Percentiles rank a stretch among this genome's conserved stretches.
These are phyloP conservation scores for Anser brachyrhynchus DNA, from an alignment of 2,113 vertebrate genomes.

Conservation along the genomic window DNA sequence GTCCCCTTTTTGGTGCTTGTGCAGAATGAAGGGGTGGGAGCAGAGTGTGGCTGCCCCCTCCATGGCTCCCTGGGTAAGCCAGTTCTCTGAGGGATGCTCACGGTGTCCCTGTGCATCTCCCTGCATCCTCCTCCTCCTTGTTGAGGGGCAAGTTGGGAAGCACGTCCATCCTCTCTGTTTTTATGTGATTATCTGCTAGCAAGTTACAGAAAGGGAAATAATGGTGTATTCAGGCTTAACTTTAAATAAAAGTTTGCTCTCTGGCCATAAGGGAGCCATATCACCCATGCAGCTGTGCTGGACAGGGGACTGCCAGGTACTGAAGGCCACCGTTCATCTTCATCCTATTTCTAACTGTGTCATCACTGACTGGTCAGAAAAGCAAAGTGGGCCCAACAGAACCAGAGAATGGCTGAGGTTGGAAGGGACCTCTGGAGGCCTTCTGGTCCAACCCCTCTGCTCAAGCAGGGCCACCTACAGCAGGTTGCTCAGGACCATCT, in stretches of 20 bases:
- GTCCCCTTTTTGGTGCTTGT: not conserved
- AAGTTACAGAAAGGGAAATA: not conserved
- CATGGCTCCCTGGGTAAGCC: not conserved
- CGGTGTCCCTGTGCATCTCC: not conserved
- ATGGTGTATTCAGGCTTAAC: not conserved
- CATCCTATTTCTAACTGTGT: not conserved
- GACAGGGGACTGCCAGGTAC: not conserved
- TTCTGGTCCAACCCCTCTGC: not conserved
- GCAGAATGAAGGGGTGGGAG: fast-evolving
- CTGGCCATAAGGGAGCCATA: not conserved
- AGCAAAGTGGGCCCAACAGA: not conserved
- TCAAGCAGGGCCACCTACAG: not conserved
- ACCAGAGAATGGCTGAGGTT: not conserved
- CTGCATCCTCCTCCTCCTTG: not conserved
- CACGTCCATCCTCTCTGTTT: not conserved
- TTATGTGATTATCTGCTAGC: not conserved
- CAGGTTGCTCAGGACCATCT: not conserved
- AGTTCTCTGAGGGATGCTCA: not conserved
- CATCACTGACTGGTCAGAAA: not conserved
- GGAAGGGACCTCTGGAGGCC: not conserved
- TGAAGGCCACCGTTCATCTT: not conserved
- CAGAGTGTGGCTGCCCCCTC: not conserved
- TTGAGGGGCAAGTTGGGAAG: not conserved
- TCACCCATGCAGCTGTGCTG: fast-evolving
- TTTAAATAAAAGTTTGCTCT: not conserved